Evolutionary conservation across 2,113 vertebrate genomes (phyloP).

Genomic region (Platichthys stellatus): DNA sequence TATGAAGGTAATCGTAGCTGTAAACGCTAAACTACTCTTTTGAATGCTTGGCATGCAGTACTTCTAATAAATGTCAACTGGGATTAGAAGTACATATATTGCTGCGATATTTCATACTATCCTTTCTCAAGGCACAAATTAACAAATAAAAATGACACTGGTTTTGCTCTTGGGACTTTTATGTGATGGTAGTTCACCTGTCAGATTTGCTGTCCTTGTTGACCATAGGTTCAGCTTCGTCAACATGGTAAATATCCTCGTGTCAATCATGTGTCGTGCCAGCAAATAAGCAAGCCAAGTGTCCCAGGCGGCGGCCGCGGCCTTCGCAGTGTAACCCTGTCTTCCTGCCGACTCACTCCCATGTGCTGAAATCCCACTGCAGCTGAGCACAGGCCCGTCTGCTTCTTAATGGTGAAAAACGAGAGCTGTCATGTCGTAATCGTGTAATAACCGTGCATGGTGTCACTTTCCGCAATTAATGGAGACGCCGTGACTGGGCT

Average conservation of each 20-base stretch:
- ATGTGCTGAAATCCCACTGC: conserved; percentile 63
- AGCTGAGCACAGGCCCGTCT: conserved; percentile 67
- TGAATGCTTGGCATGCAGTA: not conserved
- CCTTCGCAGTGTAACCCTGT: conserved; percentile 47
- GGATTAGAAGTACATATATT: conserved; percentile 7
- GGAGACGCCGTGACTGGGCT: conserved; percentile 75
- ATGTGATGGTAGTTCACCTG: not conserved
- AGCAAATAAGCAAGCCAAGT: conserved; percentile 60
- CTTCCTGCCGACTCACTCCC: conserved; percentile 54
- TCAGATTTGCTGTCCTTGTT: conserved; percentile 27
- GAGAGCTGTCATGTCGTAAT: conserved; percentile 82
- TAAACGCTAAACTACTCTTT: not conserved
- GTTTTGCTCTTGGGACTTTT: conserved; percentile 20
- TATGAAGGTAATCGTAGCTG: conserved; percentile 10
- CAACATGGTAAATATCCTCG: conserved; percentile 12
- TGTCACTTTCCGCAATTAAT: conserved; percentile 82
- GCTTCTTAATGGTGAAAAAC: conserved; percentile 78
- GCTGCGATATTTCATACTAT: not conserved
- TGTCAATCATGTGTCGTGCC: conserved; percentile 29
- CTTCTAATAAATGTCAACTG: conserved; percentile 38
- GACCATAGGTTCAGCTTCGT: conserved; percentile 25
- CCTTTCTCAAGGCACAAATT: not conserved
- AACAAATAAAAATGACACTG: not conserved
- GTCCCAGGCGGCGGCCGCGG: conserved; percentile 33
- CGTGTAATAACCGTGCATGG: conserved; percentile 77